These are phyloP conservation scores for Coranthus polyacanthus DNA, from an alignment of 2,797 vertebrate species.

Conservation along the genomic window DNA sequence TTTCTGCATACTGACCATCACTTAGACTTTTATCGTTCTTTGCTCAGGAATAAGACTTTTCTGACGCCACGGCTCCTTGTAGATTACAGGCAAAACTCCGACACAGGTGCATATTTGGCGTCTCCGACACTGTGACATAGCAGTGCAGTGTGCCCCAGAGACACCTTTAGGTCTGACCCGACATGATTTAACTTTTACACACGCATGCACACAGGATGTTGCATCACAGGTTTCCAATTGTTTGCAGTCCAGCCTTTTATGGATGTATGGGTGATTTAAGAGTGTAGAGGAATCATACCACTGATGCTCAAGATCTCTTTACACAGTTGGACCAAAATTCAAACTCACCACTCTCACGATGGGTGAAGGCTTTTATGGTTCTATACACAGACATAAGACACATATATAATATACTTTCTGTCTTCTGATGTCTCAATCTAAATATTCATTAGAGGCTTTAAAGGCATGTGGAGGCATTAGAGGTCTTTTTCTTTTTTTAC, in stretches of 20 bases:
- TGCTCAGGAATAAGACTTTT: conserved; percentile 6
- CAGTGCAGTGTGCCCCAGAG: conserved; percentile 40
- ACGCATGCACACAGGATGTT: conserved; percentile 16
- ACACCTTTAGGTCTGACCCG: conserved; percentile 51
- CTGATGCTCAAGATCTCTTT: conserved; percentile 30
- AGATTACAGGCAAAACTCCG: conserved; percentile 40
- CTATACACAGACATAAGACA: conserved; percentile 1
- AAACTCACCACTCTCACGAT: conserved; percentile 11
- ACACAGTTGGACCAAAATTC: conserved; percentile 3
- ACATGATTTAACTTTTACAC: conserved; percentile 41
- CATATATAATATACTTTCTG: background rate
- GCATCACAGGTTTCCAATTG: conserved; percentile 32
- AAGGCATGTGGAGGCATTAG: no score
- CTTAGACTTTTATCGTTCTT: background rate
- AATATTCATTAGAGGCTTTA: background rate
- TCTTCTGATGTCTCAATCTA: background rate
- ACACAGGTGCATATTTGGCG: conserved; percentile 54
- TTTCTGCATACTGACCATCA: background rate
- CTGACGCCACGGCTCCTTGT: conserved; percentile 29
- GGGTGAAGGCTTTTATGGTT: conserved; percentile 8
- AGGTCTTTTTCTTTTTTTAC: background rate
- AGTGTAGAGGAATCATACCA: conserved; percentile 29
- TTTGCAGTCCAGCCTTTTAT: conserved; percentile 43
- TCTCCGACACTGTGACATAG: conserved; percentile 60
- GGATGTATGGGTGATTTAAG: conserved; percentile 36